Conservation (phyloP, 1,140 invertebrate species). For the Himalopsyche phryganea region DNA sequence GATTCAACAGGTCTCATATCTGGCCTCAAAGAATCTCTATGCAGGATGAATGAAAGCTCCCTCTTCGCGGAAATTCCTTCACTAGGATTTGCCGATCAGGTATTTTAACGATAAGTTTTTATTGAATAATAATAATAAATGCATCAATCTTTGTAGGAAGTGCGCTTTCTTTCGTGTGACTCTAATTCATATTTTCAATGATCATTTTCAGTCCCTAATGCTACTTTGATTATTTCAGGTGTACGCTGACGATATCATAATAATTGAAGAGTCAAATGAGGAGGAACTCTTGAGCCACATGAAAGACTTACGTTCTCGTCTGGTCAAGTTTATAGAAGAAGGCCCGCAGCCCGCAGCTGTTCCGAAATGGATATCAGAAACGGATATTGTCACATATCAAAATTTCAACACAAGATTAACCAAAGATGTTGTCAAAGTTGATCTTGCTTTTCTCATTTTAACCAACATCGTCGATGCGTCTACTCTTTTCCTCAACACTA, state of each 20-base stretch:
- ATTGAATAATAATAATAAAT: neutral
- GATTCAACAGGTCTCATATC: slow-evolving; percentile 38
- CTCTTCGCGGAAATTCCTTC: slow-evolving; percentile 41
- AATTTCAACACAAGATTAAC: slow-evolving; percentile 32
- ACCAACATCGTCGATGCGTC: slow-evolving; percentile 44
- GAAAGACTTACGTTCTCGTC: slow-evolving; percentile 33
- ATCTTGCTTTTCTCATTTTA: slow-evolving; percentile 41
- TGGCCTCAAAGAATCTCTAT: slow-evolving; percentile 37
- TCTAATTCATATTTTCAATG: too few species aligned
- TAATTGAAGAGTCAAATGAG: slow-evolving; percentile 40
- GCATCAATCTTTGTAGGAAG: slow-evolving; percentile 1
- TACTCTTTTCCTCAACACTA: slow-evolving; percentile 44
- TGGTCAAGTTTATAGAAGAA: slow-evolving; percentile 34
- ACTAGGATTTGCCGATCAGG: slow-evolving; percentile 45
- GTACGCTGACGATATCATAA: slow-evolving; percentile 38
- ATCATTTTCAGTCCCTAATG: too few species aligned
- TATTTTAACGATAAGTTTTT: slow-evolving; percentile 23
- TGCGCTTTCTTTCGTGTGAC: too few species aligned
- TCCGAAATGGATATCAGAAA: slow-evolving; percentile 43
- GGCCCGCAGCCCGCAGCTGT: slow-evolving; percentile 36
- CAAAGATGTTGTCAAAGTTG: slow-evolving; percentile 20
- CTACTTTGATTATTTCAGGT: slow-evolving; percentile 36
- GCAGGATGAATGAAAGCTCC: slow-evolving; percentile 34
- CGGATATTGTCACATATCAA: slow-evolving; percentile 36
- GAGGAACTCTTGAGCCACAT: slow-evolving; percentile 36